Evolutionary conservation across 2,797 vertebrate genomes (phyloP), one percentile per base, ranked within the genome.

Genomic region (Urophycis tenuis): DNA sequence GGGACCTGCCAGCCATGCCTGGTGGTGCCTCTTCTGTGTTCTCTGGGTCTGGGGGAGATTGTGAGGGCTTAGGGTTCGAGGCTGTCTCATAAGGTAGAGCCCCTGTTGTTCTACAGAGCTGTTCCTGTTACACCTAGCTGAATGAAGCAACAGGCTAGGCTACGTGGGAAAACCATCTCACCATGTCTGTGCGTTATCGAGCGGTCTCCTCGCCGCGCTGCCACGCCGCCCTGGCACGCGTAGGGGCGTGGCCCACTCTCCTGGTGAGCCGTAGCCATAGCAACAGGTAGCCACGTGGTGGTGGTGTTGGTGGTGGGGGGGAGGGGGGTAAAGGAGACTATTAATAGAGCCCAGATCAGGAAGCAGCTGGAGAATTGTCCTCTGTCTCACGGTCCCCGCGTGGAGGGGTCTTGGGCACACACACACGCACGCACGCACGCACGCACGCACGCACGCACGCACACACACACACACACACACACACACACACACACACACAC

Each of bases 261-360:
- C 76, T 83, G 78, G 82, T 76, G 80, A 83, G 86, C 78, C 84
- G 91, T 93, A 90, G 82, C 91, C 90, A 92, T 92, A 81, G 93
- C 90, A 92, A 94, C 92, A 89, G 88, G 91, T 93, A 90, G 90
- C 92, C 88, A 88, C 82, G 86, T 91, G 85, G 88, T 87, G 88
- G 85, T 83, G 85, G 88, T 87, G 88, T 87, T 87, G 84, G 29
- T 82, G 86, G 80, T 73, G 71, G 74, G 36, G 60, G 15, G 39
- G 7, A 71, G 75, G 73, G 72, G 22, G 80, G 31, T 64, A 17
- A 17, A 74, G 85, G 33, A 78, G 82, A 87, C 93, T 94, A 93
- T 93, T 93, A 92, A 92, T 93, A 93, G 91, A 90, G 83, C 87
- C 85, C 85, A 29, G 60, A 90, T 88, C 84, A 81, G 87, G 79